Conservation (phyloP, 2,797 vertebrate genomes). For the Thalassophryne amazonica region DNA sequence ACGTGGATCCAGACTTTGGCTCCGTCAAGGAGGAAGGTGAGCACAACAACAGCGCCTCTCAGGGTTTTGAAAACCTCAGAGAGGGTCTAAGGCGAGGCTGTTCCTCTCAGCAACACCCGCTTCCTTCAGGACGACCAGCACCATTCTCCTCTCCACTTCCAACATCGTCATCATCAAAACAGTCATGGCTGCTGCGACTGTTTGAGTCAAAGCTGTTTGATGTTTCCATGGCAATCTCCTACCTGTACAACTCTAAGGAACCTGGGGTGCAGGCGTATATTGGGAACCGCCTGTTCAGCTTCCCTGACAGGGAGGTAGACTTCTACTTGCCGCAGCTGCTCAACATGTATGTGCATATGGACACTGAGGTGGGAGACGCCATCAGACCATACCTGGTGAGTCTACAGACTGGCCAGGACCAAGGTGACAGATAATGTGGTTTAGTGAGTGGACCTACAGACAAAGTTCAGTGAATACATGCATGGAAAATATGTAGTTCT, state of each 20-base stretch:
- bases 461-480: too few relatives aligned
- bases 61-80: too few relatives aligned
- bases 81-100: neutral
- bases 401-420: neutral
- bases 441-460: too few relatives aligned
- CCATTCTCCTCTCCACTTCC: neutral
- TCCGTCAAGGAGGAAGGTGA: constrained; percentile 57
- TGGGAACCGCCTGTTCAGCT: constrained; percentile 93
- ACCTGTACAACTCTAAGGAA: constrained; percentile 96
- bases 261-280: constrained; percentile 97
- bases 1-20: constrained; percentile 40
- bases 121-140: neutral
- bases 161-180: constrained; percentile 74
- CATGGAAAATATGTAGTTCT: too few relatives aligned
- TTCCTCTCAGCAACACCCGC: neutral
- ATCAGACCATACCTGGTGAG: constrained; percentile 93
- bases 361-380: constrained; percentile 93
- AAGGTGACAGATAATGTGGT: neutral
- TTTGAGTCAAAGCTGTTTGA: constrained; percentile 97
- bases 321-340: constrained; percentile 95
- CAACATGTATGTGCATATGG: constrained; percentile 98
- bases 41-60: too few relatives aligned
- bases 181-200: constrained; percentile 92
- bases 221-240: constrained; percentile 96
- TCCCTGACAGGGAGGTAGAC: constrained; percentile 87